phyloP scores from a whole-genome alignment of 2,113 vertebrate genomes.

The Oenanthe melanoleuca region DNA sequence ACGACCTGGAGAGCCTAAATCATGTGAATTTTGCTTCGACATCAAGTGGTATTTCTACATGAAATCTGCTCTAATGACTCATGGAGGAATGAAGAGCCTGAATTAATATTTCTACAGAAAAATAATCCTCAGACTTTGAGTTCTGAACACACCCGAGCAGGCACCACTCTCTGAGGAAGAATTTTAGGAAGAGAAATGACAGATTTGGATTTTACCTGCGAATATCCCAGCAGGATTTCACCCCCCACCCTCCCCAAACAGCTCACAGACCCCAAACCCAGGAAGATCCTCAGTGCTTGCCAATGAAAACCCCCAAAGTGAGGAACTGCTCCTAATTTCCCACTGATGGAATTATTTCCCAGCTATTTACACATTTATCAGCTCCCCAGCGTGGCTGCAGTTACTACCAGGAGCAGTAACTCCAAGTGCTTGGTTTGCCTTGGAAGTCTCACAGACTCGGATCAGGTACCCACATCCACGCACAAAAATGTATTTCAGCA shows the following conservation, averaged over 20 bases:
- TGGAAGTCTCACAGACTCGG: background rate
- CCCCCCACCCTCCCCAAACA: background rate
- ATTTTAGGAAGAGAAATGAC: background rate
- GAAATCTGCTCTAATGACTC: background rate
- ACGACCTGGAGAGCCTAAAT: background rate
- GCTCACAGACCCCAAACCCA: background rate
- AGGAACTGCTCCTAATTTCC: background rate
- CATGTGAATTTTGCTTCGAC: background rate
- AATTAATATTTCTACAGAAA: slow-evolving; percentile 1
- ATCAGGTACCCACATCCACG: slow-evolving; percentile 18
- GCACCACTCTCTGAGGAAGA: background rate
- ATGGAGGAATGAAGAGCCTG: background rate
- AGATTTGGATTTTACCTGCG: background rate
- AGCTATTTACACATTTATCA: background rate
- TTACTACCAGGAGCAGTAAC: background rate
- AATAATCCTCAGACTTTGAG: background rate
- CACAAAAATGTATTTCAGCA: slow-evolving; percentile 53
- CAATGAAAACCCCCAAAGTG: background rate
- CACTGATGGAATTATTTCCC: background rate
- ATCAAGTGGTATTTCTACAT: background rate
- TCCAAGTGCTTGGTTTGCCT: background rate
- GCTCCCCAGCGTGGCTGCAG: background rate
- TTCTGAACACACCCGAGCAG: background rate
- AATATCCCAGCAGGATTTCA: background rate
- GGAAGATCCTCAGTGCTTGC: background rate